Evolutionary conservation across 1,140 invertebrate genomes (phyloP).

Genomic region (Asobara japonica): DNA sequence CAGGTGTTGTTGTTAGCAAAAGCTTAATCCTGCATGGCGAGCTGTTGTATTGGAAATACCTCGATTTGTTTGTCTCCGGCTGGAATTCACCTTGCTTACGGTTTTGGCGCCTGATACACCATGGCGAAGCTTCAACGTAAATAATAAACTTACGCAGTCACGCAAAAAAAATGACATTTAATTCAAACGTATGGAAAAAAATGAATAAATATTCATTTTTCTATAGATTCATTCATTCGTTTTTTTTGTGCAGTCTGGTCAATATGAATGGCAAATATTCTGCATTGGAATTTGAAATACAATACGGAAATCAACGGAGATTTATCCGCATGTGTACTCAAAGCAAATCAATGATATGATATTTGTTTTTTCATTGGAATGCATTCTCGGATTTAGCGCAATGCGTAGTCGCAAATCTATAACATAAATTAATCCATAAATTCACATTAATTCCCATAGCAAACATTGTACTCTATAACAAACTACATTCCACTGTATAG

Average conservation of each 20-base stretch:
- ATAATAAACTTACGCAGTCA: background rate
- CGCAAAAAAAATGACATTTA: background rate
- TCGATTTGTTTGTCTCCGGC: background rate
- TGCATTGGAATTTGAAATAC: background rate
- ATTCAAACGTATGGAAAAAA: background rate
- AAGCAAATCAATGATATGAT: no score
- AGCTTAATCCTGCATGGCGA: slow-evolving; percentile 12
- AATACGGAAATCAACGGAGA: background rate
- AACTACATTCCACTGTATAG: background rate
- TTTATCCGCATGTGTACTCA: background rate
- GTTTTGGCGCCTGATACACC: background rate
- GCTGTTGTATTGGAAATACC: background rate
- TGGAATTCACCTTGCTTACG: background rate
- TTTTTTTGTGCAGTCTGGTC: background rate
- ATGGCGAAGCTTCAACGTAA: background rate
- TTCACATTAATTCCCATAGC: background rate
- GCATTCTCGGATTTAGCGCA: no score
- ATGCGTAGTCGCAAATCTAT: no score
- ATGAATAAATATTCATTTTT: background rate
- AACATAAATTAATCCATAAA: background rate
- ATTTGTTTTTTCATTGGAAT: no score
- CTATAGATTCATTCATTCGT: background rate
- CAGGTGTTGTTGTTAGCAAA: slow-evolving; percentile 19
- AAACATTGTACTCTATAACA: background rate
- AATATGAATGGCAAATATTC: background rate